Conservation (phyloP, 2,113 vertebrate genomes). For the Ictalurus punctatus region DNA sequence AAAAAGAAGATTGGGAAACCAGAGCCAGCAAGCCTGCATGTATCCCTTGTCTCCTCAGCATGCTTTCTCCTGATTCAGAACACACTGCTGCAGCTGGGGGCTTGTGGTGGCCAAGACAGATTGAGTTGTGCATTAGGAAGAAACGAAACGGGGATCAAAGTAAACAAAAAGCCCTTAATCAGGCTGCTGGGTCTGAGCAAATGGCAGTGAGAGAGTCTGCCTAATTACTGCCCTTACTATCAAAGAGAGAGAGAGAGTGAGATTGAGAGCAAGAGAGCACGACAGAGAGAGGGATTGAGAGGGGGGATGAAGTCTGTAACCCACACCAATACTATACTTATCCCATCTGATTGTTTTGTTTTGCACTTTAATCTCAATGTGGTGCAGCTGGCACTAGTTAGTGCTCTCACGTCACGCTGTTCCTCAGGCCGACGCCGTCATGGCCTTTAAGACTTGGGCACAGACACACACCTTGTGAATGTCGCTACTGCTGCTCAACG, state of each 20-base stretch:
- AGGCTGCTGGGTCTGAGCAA: slow-evolving; percentile 62
- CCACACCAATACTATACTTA: slow-evolving; percentile 74
- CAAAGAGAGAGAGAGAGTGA: slow-evolving; percentile 53
- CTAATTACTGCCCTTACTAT: slow-evolving; percentile 65
- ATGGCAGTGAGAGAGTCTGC: slow-evolving; percentile 61
- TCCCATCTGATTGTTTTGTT: slow-evolving; percentile 73
- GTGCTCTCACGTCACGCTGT: slow-evolving; percentile 70
- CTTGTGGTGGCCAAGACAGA: slow-evolving; percentile 60
- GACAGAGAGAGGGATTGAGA: slow-evolving; percentile 50
- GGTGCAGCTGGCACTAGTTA: slow-evolving; percentile 83
- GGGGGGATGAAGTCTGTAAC: slow-evolving; percentile 63
- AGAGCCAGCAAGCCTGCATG: slow-evolving; percentile 29
- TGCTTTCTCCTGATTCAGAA: slow-evolving; percentile 51
- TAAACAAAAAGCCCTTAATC: slow-evolving; percentile 68
- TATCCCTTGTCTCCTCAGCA: slow-evolving; percentile 22
- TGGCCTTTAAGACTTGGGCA: background rate
- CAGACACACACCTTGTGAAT: slow-evolving; percentile 12
- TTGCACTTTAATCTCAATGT: slow-evolving; percentile 76
- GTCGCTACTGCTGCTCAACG: slow-evolving; percentile 52
- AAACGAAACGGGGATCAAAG: slow-evolving; percentile 69
- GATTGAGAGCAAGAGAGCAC: slow-evolving; percentile 49
- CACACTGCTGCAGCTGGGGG: slow-evolving; percentile 52
- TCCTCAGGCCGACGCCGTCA: slow-evolving; percentile 59
- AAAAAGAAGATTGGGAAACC: slow-evolving; percentile 16
- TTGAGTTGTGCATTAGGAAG: slow-evolving; percentile 58